phyloP scores from a whole-genome alignment of 2,797 vertebrate species.

The Chlorospingus flavigularis region DNA sequence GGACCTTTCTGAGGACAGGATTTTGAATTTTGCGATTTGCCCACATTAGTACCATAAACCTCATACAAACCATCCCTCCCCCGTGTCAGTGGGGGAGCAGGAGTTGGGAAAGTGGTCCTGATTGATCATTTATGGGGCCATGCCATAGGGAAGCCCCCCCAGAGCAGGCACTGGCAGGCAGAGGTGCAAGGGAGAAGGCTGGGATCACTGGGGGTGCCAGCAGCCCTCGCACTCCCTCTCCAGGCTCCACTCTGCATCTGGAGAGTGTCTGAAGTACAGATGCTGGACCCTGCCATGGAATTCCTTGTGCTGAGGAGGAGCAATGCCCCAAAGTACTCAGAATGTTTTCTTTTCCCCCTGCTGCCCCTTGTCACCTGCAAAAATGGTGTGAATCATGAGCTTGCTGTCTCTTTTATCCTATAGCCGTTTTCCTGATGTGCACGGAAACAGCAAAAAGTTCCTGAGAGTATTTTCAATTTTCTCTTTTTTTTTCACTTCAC shows the following conservation, averaged over 20 bases:
- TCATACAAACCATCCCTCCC: not conserved
- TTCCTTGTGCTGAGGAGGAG: not conserved
- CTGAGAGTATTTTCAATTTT: not conserved
- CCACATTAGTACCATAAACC: fast-evolving
- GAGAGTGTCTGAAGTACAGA: not conserved
- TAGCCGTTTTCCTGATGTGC: not conserved
- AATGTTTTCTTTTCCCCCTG: not conserved
- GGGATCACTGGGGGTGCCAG: fast-evolving
- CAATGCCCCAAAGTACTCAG: not conserved
- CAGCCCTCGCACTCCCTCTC: not conserved
- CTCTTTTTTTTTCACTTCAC: not conserved
- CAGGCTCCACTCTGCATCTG: not conserved
- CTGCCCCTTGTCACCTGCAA: not conserved
- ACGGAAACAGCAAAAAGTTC: not conserved
- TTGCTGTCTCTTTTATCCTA: not conserved
- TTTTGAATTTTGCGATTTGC: not conserved
- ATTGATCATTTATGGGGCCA: fast-evolving
- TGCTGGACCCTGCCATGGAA: fast-evolving
- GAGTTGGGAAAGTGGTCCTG: not conserved
- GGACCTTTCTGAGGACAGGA: not conserved
- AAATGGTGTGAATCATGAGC: not conserved
- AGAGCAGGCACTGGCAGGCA: not conserved
- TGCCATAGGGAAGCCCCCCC: not conserved
- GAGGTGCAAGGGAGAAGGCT: fast-evolving
- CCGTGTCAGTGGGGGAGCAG: not conserved